Percentiles rank a stretch among this genome's conserved stretches.
These are phyloP conservation scores for Drosophila meridionalis DNA, from an alignment of 2,888 invertebrate species.

Conservation along the genomic window DNA sequence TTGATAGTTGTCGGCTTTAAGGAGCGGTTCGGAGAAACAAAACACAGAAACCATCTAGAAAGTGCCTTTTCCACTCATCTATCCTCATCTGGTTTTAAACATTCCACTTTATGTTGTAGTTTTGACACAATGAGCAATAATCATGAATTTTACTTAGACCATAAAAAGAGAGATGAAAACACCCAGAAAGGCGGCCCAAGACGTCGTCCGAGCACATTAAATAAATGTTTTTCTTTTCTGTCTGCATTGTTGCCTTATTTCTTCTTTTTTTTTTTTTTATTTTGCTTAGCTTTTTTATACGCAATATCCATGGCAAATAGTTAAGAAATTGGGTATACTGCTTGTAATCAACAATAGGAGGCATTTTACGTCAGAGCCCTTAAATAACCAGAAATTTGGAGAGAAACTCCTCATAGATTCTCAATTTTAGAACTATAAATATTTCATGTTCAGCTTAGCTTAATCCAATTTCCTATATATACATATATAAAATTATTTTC, in stretches of 20 bases:
- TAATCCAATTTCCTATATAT: background rate
- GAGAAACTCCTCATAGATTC: background rate
- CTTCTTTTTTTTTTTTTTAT: conserved; percentile 33
- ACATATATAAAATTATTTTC: too few species aligned
- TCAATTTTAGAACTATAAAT: background rate
- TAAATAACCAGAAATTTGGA: background rate
- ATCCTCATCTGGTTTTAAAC: conserved; percentile 78
- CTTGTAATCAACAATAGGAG: too few species aligned
- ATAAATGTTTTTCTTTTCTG: conserved; percentile 79
- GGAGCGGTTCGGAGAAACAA: conserved; percentile 21
- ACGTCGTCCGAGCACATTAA: conserved; percentile 76
- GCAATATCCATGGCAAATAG: conserved; percentile 2
- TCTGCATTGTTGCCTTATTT: conserved; percentile 59
- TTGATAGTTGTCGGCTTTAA: conserved; percentile 69
- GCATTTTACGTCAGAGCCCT: background rate
- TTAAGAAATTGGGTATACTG: background rate
- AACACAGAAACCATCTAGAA: conserved; percentile 25
- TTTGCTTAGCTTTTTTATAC: conserved; percentile 18
- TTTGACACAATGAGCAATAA: conserved; percentile 81
- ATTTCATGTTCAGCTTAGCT: background rate
- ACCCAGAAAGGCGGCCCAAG: conserved; percentile 44
- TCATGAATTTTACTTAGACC: conserved; percentile 79
- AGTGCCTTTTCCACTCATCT: conserved; percentile 59
- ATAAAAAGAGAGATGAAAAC: conserved; percentile 56
- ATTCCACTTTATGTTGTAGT: conserved; percentile 80